These are phyloP conservation scores for Listrodromus nycthemerus DNA, from an alignment of 2,888 invertebrate genomes.

Conservation along the genomic window DNA sequence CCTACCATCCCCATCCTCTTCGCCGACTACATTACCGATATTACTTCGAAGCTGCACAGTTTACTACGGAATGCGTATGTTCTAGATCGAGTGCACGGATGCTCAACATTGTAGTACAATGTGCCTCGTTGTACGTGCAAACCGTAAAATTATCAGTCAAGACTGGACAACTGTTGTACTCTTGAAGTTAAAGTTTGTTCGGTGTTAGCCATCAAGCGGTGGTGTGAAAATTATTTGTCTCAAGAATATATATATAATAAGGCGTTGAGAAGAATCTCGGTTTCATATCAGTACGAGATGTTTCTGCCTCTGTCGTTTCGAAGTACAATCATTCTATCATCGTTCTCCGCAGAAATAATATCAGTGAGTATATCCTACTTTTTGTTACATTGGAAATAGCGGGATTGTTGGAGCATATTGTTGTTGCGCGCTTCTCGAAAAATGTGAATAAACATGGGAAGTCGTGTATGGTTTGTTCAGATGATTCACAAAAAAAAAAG, in stretches of 20 bases:
- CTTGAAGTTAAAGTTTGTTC: slow-evolving; percentile 16
- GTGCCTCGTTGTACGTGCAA: slow-evolving; percentile 61
- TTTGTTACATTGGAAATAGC: neutral
- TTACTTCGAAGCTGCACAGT: slow-evolving; percentile 45
- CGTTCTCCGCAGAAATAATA: slow-evolving; percentile 47
- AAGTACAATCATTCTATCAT: slow-evolving; percentile 46
- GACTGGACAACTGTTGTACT: slow-evolving; percentile 8
- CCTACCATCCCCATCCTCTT: neutral
- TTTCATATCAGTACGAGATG: slow-evolving; percentile 57
- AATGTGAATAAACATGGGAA: neutral
- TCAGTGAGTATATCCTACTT: slow-evolving; percentile 34
- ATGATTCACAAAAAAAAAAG: neutral
- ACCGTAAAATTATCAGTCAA: slow-evolving; percentile 39
- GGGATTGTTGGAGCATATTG: neutral
- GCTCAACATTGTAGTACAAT: slow-evolving; percentile 67
- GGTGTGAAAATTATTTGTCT: slow-evolving; percentile 8
- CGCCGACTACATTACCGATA: neutral
- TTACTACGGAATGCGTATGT: slow-evolving; percentile 71
- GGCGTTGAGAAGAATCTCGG: slow-evolving; percentile 43
- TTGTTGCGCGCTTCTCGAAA: neutral
- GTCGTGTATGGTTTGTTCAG: neutral
- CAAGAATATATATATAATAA: slow-evolving; percentile 26
- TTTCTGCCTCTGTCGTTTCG: slow-evolving; percentile 60
- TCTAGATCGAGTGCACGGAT: slow-evolving; percentile 74
- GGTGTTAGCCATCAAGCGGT: neutral